phyloP scores from a whole-genome alignment of 2,797 vertebrate species.

The Pygocentrus nattereri region DNA sequence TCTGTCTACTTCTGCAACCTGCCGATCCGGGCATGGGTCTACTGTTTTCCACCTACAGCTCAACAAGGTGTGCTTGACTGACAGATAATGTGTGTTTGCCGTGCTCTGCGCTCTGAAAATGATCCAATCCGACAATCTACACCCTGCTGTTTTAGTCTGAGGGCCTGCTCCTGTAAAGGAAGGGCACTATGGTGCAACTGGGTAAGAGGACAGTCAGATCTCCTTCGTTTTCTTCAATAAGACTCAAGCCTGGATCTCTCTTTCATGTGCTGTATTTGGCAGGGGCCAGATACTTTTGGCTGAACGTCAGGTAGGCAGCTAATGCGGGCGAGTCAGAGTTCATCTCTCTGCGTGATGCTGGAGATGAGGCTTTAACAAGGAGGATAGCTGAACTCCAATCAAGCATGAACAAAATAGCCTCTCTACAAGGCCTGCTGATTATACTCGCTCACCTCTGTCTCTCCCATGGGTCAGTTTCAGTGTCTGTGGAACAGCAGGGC shows the following conservation, averaged over 20 bases:
- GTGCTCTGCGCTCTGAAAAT: conserved; percentile 18
- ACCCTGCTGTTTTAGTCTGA: conserved; percentile 57
- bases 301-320: conserved; percentile 65
- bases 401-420: conserved; percentile 59
- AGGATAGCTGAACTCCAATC: conserved; percentile 60
- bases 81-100: not conserved
- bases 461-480: not conserved
- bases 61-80: not conserved
- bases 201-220: conserved; percentile 54
- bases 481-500: not conserved
- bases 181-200: conserved; percentile 49
- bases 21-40: not conserved
- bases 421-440: conserved; percentile 33
- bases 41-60: not conserved
- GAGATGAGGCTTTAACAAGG: conserved; percentile 65
- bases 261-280: conserved; percentile 64
- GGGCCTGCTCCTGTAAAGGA: conserved; percentile 60
- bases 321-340: conserved; percentile 65
- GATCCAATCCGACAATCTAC: conserved; percentile 58
- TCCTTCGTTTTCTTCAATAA: conserved; percentile 72
- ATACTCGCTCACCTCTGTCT: not conserved
- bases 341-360: conserved; percentile 63
- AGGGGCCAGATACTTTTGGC: conserved; percentile 64
- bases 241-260: conserved; percentile 61
- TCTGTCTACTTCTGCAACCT: not conserved